Percentiles rank a stretch among this genome's conserved stretches.
Evolutionary conservation across 2,888 invertebrate genomes (phyloP).

Genomic region (Liodrosophila aerea): DNA sequence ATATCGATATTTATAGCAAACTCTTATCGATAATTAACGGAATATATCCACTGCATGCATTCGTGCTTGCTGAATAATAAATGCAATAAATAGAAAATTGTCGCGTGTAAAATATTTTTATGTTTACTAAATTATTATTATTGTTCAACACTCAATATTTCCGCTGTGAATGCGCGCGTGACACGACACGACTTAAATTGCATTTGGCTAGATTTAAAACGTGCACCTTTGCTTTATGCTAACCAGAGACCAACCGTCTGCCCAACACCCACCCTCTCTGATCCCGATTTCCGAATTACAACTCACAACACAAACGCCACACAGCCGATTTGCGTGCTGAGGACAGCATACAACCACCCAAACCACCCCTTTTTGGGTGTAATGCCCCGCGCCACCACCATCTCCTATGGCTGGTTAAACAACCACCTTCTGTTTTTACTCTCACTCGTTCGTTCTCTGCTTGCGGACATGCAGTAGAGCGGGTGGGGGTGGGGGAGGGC

Average conservation of each 20-base stretch:
- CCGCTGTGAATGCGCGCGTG: not conserved
- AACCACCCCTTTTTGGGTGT: constrained; percentile 43
- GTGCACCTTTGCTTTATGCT: constrained; percentile 33
- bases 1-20: not conserved
- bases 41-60: not conserved
- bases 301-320: constrained; percentile 49
- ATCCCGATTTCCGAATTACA: constrained; percentile 36
- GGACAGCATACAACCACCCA: constrained; percentile 36
- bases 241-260: not conserved
- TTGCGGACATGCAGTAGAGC: not conserved
- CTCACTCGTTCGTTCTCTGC: constrained; percentile 10
- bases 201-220: too few relatives aligned
- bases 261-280: constrained; percentile 42
- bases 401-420: constrained; percentile 40
- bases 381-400: constrained; percentile 23
- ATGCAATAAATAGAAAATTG: too few relatives aligned
- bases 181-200: constrained; percentile 11
- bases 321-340: too few relatives aligned
- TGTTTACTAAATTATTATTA: too few relatives aligned
- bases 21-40: too few relatives aligned
- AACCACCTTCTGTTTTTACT: constrained; percentile 49
- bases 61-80: too few relatives aligned
- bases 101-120: too few relatives aligned
- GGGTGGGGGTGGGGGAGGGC: constrained; percentile 6
- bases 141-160: too few relatives aligned